These are phyloP conservation scores for Hydrotaea diabolus DNA, from an alignment of 2,888 invertebrate genomes.

Conservation along the genomic window DNA sequence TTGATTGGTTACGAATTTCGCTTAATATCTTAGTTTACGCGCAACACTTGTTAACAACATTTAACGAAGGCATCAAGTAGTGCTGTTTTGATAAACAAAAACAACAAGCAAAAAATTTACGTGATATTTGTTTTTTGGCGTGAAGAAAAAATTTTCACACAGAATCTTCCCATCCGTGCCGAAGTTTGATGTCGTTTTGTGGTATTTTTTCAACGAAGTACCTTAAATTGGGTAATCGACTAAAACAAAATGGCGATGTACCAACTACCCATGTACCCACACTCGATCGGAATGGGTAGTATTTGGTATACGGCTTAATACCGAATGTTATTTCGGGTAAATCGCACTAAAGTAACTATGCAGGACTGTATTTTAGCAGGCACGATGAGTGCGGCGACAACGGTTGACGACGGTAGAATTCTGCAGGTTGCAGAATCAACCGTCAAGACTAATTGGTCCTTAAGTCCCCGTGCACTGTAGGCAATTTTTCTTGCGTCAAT, in stretches of 20 bases:
- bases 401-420: no score
- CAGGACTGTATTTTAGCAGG: no score
- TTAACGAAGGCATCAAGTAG: slow-evolving; percentile 58
- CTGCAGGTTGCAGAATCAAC: no score
- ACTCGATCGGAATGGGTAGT: no score
- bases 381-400: no score
- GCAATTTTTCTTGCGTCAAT: no score
- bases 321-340: no score
- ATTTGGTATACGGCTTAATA: no score
- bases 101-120: slow-evolving; percentile 62
- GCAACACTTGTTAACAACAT: slow-evolving; percentile 73
- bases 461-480: no score
- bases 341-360: no score
- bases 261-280: no score
- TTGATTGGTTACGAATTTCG: slow-evolving; percentile 67
- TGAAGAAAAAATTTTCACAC: slow-evolving; percentile 57
- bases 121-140: slow-evolving; percentile 60
- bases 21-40: slow-evolving; percentile 68
- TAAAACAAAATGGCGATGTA: slow-evolving; percentile 62
- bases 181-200: slow-evolving; percentile 66
- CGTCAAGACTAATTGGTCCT: no score
- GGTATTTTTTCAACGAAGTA: slow-evolving; percentile 58
- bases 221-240: not conserved
- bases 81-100: slow-evolving; percentile 65
- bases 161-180: slow-evolving; percentile 63